phyloP scores from a whole-genome alignment of 2,797 vertebrate species.

The Pipistrellus nathusii region DNA sequence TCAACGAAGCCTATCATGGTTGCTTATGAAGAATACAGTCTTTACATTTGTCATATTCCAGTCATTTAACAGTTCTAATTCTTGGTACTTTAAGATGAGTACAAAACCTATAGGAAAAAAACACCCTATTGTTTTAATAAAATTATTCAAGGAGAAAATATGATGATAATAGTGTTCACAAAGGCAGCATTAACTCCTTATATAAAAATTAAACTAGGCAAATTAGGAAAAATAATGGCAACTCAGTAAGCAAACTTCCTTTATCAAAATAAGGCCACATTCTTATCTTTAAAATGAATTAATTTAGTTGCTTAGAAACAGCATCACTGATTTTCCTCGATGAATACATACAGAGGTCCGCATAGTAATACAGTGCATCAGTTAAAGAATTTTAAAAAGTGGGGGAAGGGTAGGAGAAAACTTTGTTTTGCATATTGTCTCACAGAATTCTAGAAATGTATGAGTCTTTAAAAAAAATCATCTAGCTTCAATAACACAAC shows the following conservation, averaged over 20 bases:
- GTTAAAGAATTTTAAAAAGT: neutral
- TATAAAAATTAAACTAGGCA: neutral
- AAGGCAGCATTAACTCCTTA: neutral
- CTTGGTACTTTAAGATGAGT: neutral
- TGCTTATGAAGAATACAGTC: neutral
- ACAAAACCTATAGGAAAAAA: neutral
- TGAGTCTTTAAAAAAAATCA: neutral
- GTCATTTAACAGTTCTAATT: slow-evolving; percentile 39
- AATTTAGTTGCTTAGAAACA: slow-evolving; percentile 56
- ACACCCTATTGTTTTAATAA: slow-evolving; percentile 9
- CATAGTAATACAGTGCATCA: neutral
- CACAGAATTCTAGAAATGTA: neutral
- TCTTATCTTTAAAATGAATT: slow-evolving; percentile 56
- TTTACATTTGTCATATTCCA: neutral
- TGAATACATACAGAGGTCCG: neutral
- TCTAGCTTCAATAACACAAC: neutral
- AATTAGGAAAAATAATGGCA: neutral
- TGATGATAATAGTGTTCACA: neutral
- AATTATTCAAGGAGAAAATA: slow-evolving; percentile 33
- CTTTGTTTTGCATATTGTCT: neutral
- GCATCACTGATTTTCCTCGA: slow-evolving; percentile 14
- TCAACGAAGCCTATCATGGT: neutral
- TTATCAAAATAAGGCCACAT: slow-evolving; percentile 38
- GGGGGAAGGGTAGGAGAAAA: neutral
- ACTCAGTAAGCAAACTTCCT: neutral